Percentiles rank a stretch among this genome's conserved stretches.
Evolutionary conservation across 2,888 invertebrate genomes (phyloP).

Genomic region (Philopedon plagiatum): DNA sequence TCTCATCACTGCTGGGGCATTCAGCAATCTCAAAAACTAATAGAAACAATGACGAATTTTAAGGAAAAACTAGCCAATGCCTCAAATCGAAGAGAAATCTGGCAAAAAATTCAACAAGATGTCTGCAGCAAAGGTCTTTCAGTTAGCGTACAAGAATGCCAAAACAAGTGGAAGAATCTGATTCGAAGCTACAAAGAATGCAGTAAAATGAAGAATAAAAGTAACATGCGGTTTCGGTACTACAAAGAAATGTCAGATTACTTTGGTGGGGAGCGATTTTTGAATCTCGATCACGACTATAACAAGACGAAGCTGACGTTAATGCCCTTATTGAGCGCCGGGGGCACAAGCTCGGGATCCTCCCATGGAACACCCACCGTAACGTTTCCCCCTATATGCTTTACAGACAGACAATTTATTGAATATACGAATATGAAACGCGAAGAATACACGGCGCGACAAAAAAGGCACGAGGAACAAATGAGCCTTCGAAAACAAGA

Average conservation of each 20-base stretch:
- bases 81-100: conserved; percentile 37
- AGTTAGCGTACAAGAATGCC: conserved; percentile 48
- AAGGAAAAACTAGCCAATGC: conserved; percentile 38
- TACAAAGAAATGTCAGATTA: conserved; percentile 50
- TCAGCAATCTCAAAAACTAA: conserved; percentile 44
- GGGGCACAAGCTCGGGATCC: not conserved
- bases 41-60: conserved; percentile 43
- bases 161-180: conserved; percentile 52
- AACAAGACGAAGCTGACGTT: conserved; percentile 43
- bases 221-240: conserved; percentile 49
- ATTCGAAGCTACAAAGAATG: conserved; percentile 49
- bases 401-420: conserved; percentile 49
- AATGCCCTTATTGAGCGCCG: conserved; percentile 34
- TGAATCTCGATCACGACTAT: conserved; percentile 43
- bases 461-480: conserved; percentile 49
- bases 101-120: conserved; percentile 45
- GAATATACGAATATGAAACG: conserved; percentile 51
- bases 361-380: conserved; percentile 41
- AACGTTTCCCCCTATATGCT: conserved; percentile 50
- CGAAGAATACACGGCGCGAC: conserved; percentile 46
- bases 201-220: conserved; percentile 48
- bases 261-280: conserved; percentile 39
- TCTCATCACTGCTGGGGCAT: conserved; percentile 48
- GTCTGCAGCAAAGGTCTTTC: conserved; percentile 34
- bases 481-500: conserved; percentile 40